Percentiles rank a stretch among this genome's conserved stretches.
Conservation (phyloP, 2,113 vertebrate species). For the Gallinago media region DNA sequence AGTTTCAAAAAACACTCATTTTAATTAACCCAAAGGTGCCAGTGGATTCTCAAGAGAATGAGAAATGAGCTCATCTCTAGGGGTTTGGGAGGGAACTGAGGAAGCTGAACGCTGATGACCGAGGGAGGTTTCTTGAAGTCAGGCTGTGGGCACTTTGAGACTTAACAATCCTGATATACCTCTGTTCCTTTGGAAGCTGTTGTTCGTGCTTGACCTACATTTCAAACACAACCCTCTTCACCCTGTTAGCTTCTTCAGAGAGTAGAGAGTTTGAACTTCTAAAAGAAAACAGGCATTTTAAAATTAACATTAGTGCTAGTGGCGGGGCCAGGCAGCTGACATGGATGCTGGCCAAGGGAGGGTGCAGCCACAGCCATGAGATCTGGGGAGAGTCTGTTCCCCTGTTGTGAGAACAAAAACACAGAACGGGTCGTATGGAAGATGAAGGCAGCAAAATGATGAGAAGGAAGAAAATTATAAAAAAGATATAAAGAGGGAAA, state of each 20-base stretch:
- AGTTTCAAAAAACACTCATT: not conserved
- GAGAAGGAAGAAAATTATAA: not conserved
- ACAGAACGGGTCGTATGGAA: not conserved
- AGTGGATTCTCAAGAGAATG: not conserved
- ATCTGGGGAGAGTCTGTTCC: not conserved
- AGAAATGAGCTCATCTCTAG: not conserved
- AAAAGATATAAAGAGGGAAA: not conserved
- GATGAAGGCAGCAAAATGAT: not conserved
- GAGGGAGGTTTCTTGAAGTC: not conserved
- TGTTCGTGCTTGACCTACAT: not conserved
- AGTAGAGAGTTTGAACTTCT: not conserved
- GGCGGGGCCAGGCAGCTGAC: not conserved
- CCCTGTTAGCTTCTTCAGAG: not conserved
- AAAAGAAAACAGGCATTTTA: not conserved
- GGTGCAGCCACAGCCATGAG: not conserved
- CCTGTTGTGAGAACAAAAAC: not conserved
- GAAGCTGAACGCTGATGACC: not conserved
- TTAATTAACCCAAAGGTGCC: not conserved
- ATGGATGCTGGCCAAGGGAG: not conserved
- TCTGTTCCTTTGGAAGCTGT: not conserved
- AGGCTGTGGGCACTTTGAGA: not conserved
- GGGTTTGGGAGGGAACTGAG: not conserved
- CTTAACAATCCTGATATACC: not conserved
- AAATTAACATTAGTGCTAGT: not conserved
- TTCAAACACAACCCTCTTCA: not conserved